Evolutionary conservation across 2,797 vertebrate genomes (phyloP), one percentile per base, ranked within the genome.

Genomic region (Mus caroli): DNA sequence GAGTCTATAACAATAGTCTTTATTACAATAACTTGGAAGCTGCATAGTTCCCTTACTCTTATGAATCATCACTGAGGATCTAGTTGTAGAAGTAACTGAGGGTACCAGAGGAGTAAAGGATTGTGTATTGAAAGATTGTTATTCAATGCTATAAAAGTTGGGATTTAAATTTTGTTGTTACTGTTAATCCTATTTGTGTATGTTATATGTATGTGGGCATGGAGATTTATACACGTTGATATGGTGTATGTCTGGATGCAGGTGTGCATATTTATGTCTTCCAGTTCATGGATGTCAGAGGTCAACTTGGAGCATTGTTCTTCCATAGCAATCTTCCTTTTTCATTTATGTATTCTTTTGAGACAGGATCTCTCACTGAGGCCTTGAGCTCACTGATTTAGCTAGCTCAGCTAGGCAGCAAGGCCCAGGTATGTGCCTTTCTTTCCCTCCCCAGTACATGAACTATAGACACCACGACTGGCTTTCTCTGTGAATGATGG

Each of bases 131-230:
- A 14, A 24, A 79, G 4, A 62, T n/a, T 56, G 43, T 46, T 69
- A 26, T 67, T 87, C 34, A 26, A 6, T 88, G n/a, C 73, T 56
- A 2, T 28, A 54, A 67, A n/a, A 88, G 52, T 64, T 73, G 92
- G 64, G 37, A 14, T 90, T 91, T 88, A 58, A 52, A 46, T 92
- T 82, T 93, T 83, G 60, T 78, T 80, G n/a, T 52, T 92, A 43
- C 22, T 87, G 5, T 78, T 85, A 62, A 4, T 76, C 34, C 1
- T 6, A 6, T 28, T n/a, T 71, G 34, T 54, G 1, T 28, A 24
- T 71, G 22, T 37, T 19, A 0, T n/a, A 1, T 34, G 34, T 54
- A 50, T 71, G 28, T 28, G 34, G 37, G 4, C 22, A 28, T 19
- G 22, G 14, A 54, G 24, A 37, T 28, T 2, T 8, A 17, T 17